Evolutionary conservation across 2,888 invertebrate species (phyloP).

Genomic region (Drosophila colorata): DNA sequence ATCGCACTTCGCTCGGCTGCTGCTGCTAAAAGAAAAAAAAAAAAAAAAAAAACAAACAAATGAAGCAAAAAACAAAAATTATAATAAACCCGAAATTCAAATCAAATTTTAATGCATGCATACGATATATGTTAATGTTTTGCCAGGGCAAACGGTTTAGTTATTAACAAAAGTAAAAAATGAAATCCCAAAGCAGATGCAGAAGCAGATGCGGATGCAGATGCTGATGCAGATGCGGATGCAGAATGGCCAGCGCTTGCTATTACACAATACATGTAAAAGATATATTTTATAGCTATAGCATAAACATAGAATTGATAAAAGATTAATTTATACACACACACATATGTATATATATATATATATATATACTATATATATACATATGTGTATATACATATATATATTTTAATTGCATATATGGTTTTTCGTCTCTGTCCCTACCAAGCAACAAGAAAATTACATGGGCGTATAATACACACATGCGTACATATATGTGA

Average conservation of each 20-base stretch:
- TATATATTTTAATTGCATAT: conserved; percentile 69
- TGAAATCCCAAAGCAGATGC: conserved; percentile 48
- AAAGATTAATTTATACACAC: conserved; percentile 66
- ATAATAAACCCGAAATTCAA: conserved; percentile 11
- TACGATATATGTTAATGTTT: conserved; percentile 46
- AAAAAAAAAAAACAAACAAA: not conserved
- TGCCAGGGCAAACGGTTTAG: conserved; percentile 48
- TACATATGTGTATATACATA: no score
- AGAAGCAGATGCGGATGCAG: conserved; percentile 48
- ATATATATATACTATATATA: conserved; percentile 42
- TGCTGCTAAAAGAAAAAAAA: conserved; percentile 43
- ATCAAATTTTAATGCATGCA: conserved; percentile 50
- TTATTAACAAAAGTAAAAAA: conserved; percentile 38
- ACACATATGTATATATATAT: conserved; percentile 59
- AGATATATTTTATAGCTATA: conserved; percentile 74
- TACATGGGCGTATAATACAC: conserved; percentile 51
- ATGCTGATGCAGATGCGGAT: conserved; percentile 40
- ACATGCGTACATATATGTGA: conserved; percentile 60
- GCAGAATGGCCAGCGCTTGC: conserved; percentile 63
- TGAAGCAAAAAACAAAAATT: no score
- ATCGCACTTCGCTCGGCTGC: conserved; percentile 59
- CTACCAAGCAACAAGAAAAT: conserved; percentile 52
- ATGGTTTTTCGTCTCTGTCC: conserved; percentile 74
- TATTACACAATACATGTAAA: conserved; percentile 74
- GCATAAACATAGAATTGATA: conserved; percentile 73